Evolutionary conservation across 2,113 vertebrate genomes (phyloP).

Genomic region (Coreoperca whiteheadi): DNA sequence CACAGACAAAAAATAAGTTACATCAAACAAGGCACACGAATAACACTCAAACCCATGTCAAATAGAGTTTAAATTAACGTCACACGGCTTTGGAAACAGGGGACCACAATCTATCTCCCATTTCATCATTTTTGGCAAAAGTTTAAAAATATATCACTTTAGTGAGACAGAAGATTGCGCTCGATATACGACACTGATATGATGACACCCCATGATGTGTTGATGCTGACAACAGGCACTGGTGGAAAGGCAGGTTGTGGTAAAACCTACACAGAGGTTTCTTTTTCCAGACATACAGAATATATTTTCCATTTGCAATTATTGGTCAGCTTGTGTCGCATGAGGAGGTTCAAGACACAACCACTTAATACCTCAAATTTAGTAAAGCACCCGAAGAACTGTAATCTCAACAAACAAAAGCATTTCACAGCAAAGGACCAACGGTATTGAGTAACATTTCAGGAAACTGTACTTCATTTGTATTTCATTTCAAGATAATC

Average conservation of each 20-base stretch:
- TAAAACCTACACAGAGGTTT: neutral
- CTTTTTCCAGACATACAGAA: neutral
- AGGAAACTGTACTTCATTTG: neutral
- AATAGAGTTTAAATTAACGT: constrained; percentile 19
- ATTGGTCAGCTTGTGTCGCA: neutral
- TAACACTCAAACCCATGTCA: neutral
- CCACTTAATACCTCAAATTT: neutral
- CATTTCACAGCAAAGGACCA: neutral
- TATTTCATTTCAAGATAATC: neutral
- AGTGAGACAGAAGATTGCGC: neutral
- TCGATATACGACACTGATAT: neutral
- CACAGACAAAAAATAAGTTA: constrained; percentile 39
- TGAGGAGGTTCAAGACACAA: neutral
- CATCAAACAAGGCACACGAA: constrained; percentile 42
- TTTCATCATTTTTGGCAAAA: neutral
- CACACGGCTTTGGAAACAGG: neutral
- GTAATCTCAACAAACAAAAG: neutral
- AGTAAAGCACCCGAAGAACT: neutral
- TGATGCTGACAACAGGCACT: constrained; percentile 28
- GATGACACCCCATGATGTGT: neutral
- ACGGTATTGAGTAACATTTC: neutral
- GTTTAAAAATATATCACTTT: constrained; percentile 10
- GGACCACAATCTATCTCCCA: neutral
- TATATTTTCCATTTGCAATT: neutral
- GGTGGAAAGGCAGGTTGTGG: neutral